Evolutionary conservation across 2,888 invertebrate genomes (phyloP), one percentile per base, ranked within the genome.

Genomic region (Pristionchus maxplancki): DNA sequence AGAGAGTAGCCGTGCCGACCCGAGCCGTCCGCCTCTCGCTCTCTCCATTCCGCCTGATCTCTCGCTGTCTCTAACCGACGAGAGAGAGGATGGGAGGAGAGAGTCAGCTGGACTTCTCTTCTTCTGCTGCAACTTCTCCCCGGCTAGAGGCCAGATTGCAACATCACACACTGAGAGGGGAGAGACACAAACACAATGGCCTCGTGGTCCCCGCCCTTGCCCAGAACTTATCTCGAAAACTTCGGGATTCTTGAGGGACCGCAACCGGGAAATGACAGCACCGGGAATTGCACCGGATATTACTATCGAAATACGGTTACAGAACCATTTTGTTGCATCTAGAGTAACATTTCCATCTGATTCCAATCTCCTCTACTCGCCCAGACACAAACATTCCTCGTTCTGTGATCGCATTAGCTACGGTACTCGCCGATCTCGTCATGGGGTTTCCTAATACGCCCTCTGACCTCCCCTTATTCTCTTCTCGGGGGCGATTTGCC

Each of bases 121-220:
- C 58, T 34, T 67, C 17, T 34, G 67, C 67, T 67, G 67, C 34
- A 34, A 34, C 67, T 34, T n/a, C n/a, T n/a, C n/a, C n/a, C n/a
- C n/a, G n/a, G n/a, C n/a, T n/a, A 8, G 71, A 24, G 71, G 71
- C 71, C 71, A 78, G 78, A 78, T 78, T 78, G 78, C 78, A 78
- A 78, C 78, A 78, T 74, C 40, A 48, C 78, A 78, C 78, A 78
- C 78, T 40, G 78, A 78, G 78, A 44, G 48, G n/a, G 28, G 44
- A 40, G 78, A 78, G 9, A 78, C 58, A 58, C 58, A n/a, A n/a
- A 78, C 78, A 44, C 78, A 78, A 78, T 48, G 78, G 78, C 4
- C 64, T 58, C 31, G 28, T 28, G 24, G n/a, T 17, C 53, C 20
- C 24, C 62, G n/a, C 28, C 62, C 62, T 64, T 64, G 37, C 15